phyloP scores from a whole-genome alignment of 2,113 vertebrate species.

The Gobiocypris rarus region DNA sequence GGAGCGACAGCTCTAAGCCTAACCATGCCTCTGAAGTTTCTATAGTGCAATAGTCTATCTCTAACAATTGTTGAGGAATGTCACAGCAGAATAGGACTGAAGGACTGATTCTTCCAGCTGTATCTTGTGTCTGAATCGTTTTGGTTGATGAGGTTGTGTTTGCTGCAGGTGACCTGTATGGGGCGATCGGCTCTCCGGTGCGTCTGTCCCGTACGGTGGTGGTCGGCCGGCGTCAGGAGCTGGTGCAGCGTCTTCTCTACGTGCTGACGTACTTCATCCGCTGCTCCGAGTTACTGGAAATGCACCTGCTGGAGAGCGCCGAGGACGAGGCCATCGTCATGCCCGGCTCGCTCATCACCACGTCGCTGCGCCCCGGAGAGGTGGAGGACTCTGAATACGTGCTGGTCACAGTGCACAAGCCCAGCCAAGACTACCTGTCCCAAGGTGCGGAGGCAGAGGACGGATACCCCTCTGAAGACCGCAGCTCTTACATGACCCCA shows the following conservation, averaged over 20 bases:
- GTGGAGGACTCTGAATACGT: conserved; percentile 98
- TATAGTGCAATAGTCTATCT: too few species aligned
- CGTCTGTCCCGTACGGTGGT: conserved; percentile 91
- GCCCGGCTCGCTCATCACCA: conserved; percentile 96
- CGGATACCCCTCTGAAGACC: conserved; percentile 80
- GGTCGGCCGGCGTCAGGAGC: conserved; percentile 90
- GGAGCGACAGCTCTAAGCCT: too few species aligned
- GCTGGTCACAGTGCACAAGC: conserved; percentile 93
- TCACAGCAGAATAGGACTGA: too few species aligned
- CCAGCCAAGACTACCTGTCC: conserved; percentile 83
- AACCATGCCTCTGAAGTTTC: too few species aligned
- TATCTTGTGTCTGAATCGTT: background rate
- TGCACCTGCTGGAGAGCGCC: conserved; percentile 88
- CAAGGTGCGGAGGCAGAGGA: conserved; percentile 68
- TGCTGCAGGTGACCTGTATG: conserved; percentile 90
- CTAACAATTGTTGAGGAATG: too few species aligned
- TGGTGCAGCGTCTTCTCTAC: conserved; percentile 95
- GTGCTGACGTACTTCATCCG: conserved; percentile 98
- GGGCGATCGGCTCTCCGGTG: conserved; percentile 94
- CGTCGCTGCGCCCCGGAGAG: conserved; percentile 92
- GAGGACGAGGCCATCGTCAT: conserved; percentile 96
- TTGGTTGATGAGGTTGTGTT: conserved; percentile 37
- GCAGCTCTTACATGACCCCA: conserved; percentile 79
- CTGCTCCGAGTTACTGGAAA: conserved; percentile 97
- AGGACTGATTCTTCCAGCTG: too few species aligned